Conservation (phyloP, 2,113 vertebrate genomes). For the Cnemophilus loriae region DNA sequence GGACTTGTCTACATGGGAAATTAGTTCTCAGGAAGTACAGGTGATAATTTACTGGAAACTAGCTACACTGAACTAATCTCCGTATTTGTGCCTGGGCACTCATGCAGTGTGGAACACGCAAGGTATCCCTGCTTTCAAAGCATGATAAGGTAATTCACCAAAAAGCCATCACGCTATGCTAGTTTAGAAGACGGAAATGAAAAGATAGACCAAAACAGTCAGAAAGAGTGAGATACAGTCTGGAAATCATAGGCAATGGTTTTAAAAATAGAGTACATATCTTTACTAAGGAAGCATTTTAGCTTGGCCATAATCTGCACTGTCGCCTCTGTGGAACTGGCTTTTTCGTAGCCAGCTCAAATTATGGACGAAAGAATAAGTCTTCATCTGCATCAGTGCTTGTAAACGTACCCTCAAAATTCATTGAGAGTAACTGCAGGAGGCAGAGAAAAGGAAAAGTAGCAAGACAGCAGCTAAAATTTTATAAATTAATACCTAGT, state of each 20-base stretch:
- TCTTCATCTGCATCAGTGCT: background rate
- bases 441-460: background rate
- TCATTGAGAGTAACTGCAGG: background rate
- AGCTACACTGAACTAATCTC: background rate
- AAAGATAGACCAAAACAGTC: background rate
- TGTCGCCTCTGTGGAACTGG: background rate
- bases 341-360: background rate
- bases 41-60: background rate
- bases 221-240: background rate
- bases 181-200: background rate
- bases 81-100: background rate
- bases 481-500: background rate
- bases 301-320: background rate
- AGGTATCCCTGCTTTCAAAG: background rate
- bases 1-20: background rate
- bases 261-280: background rate
- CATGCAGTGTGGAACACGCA: accelerated
- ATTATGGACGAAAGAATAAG: background rate
- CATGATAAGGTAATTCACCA: background rate
- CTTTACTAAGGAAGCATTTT: background rate
- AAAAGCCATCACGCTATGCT: background rate
- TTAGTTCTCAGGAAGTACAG: background rate
- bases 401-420: background rate
- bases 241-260: background rate
- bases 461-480: background rate